Evolutionary conservation across 2,797 vertebrate species (phyloP).

Genomic region (Atherinosoma microstoma): DNA sequence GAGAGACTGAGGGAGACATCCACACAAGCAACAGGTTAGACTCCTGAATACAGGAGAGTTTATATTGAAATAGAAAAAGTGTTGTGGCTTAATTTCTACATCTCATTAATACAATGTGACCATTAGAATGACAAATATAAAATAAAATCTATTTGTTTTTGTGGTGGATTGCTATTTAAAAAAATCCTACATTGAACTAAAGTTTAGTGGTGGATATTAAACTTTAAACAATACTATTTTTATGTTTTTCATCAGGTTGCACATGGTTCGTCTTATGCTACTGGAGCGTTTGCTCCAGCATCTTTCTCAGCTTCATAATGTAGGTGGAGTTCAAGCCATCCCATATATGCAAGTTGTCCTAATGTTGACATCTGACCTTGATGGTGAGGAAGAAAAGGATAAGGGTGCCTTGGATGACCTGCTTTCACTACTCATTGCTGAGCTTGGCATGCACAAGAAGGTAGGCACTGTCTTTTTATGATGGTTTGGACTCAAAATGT

Average conservation of each 20-base stretch:
- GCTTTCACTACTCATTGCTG: conserved; percentile 93
- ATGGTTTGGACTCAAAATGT: not conserved
- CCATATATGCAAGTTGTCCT: conserved; percentile 99
- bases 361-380: conserved; percentile 97
- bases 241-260: conserved; percentile 83
- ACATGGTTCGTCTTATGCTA: conserved; percentile 98
- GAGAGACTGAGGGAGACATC: conserved; percentile 93
- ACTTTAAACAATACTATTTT: not conserved
- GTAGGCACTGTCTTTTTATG: conserved; percentile 66
- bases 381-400: conserved; percentile 98
- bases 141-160: not conserved
- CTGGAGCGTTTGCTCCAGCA: conserved; percentile 95
- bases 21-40: conserved; percentile 95
- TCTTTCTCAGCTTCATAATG: conserved; percentile 91
- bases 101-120: not conserved
- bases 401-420: conserved; percentile 97
- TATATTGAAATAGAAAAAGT: not conserved
- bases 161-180: not conserved
- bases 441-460: conserved; percentile 97
- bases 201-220: not conserved
- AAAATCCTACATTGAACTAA: not conserved
- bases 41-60: not conserved
- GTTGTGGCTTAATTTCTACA: not conserved
- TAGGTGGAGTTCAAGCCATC: conserved; percentile 96
- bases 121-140: not conserved